These are phyloP conservation scores for Acrossocheilus fasciatus DNA, from an alignment of 2,797 vertebrate genomes.

Conservation along the genomic window DNA sequence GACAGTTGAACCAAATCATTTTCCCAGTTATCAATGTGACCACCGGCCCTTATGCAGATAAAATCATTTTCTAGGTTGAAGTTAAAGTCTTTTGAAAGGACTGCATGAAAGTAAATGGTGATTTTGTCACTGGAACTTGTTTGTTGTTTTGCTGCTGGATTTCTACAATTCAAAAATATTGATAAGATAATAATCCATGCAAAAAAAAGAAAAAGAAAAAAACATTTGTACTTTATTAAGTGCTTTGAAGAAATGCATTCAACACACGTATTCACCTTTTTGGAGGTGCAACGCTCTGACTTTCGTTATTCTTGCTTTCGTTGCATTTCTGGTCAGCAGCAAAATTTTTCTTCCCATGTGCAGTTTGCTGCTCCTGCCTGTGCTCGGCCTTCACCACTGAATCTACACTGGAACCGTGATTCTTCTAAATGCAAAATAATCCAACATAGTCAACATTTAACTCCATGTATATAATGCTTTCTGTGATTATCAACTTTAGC, in stretches of 20 bases:
- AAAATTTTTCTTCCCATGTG: constrained; percentile 16
- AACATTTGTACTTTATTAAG: not conserved
- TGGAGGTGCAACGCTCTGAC: constrained; percentile 11
- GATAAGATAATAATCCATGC: not conserved
- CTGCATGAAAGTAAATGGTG: constrained; percentile 88
- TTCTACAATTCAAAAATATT: constrained; percentile 61
- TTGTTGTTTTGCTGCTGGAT: constrained; percentile 49
- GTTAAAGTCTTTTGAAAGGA: constrained; percentile 87
- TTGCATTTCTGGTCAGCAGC: not conserved
- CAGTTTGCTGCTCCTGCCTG: constrained; percentile 33
- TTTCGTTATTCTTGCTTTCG: constrained; percentile 14
- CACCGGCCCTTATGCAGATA: constrained; percentile 76
- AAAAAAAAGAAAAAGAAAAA: no score
- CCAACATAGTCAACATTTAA: not conserved
- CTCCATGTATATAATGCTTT: not conserved
- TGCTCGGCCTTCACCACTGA: constrained; percentile 4
- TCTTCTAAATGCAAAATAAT: not conserved
- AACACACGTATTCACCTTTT: constrained; percentile 63
- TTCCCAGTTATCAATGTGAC: constrained; percentile 57
- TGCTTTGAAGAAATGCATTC: not conserved
- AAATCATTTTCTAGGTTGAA: constrained; percentile 65
- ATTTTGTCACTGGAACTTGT: constrained; percentile 67
- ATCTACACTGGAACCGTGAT: constrained; percentile 65
- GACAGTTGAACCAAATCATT: constrained; percentile 65
- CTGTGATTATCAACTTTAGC: no score